Conservation (phyloP, 2,113 vertebrate species). For the Arenaria interpres region DNA sequence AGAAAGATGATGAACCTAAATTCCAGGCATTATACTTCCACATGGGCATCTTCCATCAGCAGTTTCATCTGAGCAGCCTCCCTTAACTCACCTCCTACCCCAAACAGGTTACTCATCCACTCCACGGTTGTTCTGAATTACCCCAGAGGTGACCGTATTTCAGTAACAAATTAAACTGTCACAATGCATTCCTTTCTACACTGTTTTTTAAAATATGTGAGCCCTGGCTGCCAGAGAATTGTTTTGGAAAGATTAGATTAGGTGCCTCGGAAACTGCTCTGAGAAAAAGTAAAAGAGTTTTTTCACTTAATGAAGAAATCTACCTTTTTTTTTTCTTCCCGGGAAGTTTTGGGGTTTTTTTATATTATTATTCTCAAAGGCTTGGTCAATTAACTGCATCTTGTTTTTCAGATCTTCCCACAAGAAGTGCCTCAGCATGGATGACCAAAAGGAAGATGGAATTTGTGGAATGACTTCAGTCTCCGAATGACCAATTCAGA, state of each 20-base stretch:
- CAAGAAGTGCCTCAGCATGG: fast-evolving
- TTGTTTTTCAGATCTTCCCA: background rate
- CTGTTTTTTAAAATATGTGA: background rate
- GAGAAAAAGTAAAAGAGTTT: background rate
- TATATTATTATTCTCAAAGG: background rate
- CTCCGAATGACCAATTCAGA: background rate
- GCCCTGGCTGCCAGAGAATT: background rate
- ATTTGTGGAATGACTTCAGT: background rate
- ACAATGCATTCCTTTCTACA: background rate
- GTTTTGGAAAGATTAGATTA: slow-evolving; percentile 49
- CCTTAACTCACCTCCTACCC: background rate
- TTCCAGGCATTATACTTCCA: background rate
- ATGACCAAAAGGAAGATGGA: background rate
- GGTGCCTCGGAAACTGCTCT: background rate
- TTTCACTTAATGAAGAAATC: background rate
- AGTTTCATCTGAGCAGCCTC: background rate
- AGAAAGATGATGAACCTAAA: background rate
- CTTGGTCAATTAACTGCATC: background rate
- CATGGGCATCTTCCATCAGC: background rate
- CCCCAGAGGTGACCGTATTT: slow-evolving; percentile 9
- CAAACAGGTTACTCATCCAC: background rate
- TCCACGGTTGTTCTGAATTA: background rate
- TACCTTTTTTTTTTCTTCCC: background rate
- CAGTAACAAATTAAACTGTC: slow-evolving; percentile 37
- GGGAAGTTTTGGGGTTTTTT: background rate